Percentiles rank a stretch among this genome's conserved stretches.
These are phyloP conservation scores for Myiagra hebetior DNA, from an alignment of 2,113 vertebrate genomes.

Conservation along the genomic window DNA sequence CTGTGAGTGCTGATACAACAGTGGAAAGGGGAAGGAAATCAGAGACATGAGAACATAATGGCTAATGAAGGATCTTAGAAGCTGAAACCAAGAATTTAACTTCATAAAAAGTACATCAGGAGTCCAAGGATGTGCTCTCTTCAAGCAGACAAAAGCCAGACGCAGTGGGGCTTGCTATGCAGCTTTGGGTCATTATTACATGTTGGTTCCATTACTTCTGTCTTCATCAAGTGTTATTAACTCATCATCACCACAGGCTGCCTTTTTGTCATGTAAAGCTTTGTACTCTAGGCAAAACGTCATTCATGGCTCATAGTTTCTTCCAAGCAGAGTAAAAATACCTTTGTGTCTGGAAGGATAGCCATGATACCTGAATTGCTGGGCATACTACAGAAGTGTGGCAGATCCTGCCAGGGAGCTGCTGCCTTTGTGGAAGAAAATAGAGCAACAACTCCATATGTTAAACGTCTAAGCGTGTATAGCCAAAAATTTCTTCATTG, in stretches of 20 bases:
- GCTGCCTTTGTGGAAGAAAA: neutral
- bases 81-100: neutral
- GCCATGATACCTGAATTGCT: neutral
- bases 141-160: neutral
- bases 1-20: neutral
- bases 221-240: neutral
- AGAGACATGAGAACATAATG: neutral
- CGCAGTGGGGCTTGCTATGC: neutral
- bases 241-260: neutral
- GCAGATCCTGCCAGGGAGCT: neutral
- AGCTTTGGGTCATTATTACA: neutral
- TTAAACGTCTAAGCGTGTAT: neutral
- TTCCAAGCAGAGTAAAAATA: neutral
- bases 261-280: slow-evolving; percentile 1
- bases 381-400: neutral
- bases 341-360: neutral
- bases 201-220: slow-evolving; percentile 3
- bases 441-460: neutral
- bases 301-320: neutral
- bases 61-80: neutral
- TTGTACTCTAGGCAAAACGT: neutral
- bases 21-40: neutral
- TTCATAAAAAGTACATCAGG: neutral
- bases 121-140: neutral
- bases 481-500: neutral